These are phyloP conservation scores for Lepus americanus DNA, from an alignment of 2,113 vertebrate species.

Conservation along the genomic window DNA sequence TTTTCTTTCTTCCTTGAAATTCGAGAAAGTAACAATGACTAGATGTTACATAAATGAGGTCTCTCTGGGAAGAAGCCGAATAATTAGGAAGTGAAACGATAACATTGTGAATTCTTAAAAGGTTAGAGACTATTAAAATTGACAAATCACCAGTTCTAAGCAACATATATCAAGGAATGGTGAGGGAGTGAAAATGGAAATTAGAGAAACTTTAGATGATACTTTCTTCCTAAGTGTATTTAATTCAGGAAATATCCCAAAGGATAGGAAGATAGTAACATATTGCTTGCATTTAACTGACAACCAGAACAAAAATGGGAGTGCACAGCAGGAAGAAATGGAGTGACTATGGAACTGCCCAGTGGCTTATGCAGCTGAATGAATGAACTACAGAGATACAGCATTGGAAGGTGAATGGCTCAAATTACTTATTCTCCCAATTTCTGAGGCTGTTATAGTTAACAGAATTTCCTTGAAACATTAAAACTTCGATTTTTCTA, in stretches of 20 bases:
- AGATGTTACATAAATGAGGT: neutral
- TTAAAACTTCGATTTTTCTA: no score
- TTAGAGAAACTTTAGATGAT: conserved; percentile 51
- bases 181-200: conserved; percentile 21
- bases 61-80: conserved; percentile 46
- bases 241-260: conserved; percentile 51
- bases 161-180: conserved; percentile 20
- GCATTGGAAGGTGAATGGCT: neutral
- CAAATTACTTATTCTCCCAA: neutral
- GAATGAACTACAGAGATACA: conserved; percentile 2
- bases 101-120: conserved; percentile 54
- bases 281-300: conserved; percentile 61
- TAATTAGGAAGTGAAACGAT: conserved; percentile 67
- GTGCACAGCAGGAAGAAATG: neutral
- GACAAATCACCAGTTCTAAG: conserved; percentile 61
- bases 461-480: neutral
- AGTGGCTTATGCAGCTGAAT: conserved; percentile 11
- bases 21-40: conserved; percentile 44
- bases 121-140: conserved; percentile 59
- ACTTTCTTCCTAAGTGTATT: conserved; percentile 27
- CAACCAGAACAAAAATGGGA: conserved; percentile 19
- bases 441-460: neutral
- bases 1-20: conserved; percentile 54
- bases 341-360: neutral
- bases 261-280: neutral